Base-by-base conservation (phyloP, 2,888 invertebrate species). In the Drosophila prolongata region DNA sequence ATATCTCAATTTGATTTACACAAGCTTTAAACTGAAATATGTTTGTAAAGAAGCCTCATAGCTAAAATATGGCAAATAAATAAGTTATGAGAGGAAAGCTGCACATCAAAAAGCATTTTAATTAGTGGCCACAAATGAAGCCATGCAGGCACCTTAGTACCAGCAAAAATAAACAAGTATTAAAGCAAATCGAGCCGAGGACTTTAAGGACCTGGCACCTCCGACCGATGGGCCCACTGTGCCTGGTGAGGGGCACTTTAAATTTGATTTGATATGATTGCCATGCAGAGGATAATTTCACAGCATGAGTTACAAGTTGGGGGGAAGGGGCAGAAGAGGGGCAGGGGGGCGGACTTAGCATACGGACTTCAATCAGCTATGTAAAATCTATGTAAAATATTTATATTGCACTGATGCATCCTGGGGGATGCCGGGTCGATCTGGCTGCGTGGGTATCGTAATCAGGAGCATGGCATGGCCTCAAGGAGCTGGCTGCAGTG, bases 351-450 rank as follows among this genome's bases (percentile, higher is more conserved):
- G 58, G 60, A 64, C 64, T 85, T 81, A 87, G 65, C 77, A 82
- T 82, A 76, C 66, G 76, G 74, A 76, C 87, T 84, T 76, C 83
- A 83, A 89, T 83, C 83, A 83, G 85, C 89, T 89, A 89, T 89
- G 89, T 89, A 84, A 83, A 83, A 83, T 83, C 89, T 87, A 83
- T 83, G 89, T 83, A 89, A 83, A 83, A 83, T 83, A 83, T 83
- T 83, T 83, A 83, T 89, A 84, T 74, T 84, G 80, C 85, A 80
- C 80, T 80, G 89, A 79, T 86, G 87, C 79, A 81, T 64, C 52
- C 66, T 40, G 70, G 40, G 55, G 71, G 65, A 56, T 4, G 62
- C 35, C 44, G 58, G 50, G 50, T 57, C 44, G 69, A 46, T 35
- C 49, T 42, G 65, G 56, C 54, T 68, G 73, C 66, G 86, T 68